Percentiles rank a stretch among this genome's conserved stretches.
Evolutionary conservation across 2,797 vertebrate genomes (phyloP).

Genomic region (Hydrolagus colliei): DNA sequence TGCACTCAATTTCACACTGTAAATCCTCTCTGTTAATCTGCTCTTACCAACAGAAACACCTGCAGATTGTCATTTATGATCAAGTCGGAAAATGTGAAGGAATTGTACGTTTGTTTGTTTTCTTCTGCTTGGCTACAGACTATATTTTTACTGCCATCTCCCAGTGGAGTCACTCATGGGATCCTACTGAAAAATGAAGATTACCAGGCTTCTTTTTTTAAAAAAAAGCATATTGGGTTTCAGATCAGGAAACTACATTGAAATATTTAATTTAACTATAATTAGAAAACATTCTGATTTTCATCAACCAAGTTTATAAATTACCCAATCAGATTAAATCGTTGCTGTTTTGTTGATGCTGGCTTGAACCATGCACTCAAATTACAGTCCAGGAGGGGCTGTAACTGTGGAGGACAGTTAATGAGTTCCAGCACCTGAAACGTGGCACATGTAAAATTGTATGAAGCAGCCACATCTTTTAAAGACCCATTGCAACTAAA

Average conservation of each 20-base stretch:
- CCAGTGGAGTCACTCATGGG: too few species aligned
- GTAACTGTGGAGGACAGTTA: not conserved
- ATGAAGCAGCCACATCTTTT: not conserved
- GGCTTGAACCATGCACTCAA: not conserved
- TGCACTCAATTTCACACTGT: not conserved
- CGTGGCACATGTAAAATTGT: slow-evolving; percentile 14
- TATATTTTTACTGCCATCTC: not conserved
- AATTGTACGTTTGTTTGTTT: not conserved
- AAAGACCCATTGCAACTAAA: not conserved
- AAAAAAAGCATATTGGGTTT: not conserved
- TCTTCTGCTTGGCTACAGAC: not conserved
- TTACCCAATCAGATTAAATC: not conserved
- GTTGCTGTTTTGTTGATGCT: slow-evolving; percentile 3
- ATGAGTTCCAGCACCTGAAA: slow-evolving; percentile 21
- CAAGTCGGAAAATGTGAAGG: not conserved
- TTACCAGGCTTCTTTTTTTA: not conserved
- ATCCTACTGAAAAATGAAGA: too few species aligned
- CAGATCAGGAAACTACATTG: not conserved
- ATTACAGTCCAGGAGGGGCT: not conserved
- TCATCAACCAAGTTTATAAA: not conserved
- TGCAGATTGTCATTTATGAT: not conserved
- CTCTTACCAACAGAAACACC: not conserved
- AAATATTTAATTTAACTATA: not conserved
- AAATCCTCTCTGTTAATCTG: not conserved
- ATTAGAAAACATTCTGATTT: not conserved